Conservation (phyloP, 2,797 vertebrate species). For the Pangasius krempfi region DNA sequence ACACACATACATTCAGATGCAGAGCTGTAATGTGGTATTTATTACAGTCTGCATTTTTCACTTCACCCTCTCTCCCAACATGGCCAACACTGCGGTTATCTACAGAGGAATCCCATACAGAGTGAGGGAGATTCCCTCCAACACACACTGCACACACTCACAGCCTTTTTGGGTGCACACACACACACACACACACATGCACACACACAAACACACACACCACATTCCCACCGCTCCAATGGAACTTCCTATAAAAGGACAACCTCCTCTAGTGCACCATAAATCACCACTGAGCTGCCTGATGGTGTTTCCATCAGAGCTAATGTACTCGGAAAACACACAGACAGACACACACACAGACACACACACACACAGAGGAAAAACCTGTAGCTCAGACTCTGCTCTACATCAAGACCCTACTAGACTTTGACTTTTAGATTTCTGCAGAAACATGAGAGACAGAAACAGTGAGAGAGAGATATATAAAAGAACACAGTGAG, state of each 20-base stretch:
- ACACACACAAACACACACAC: slow-evolving; percentile 10
- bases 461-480: slow-evolving; percentile 14
- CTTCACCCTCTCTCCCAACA: slow-evolving; percentile 67
- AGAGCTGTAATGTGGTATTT: not conserved
- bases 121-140: slow-evolving; percentile 60
- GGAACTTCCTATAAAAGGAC: slow-evolving; percentile 84
- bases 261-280: slow-evolving; percentile 70
- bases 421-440: not conserved
- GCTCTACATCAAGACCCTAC: slow-evolving; percentile 42
- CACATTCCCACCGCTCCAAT: slow-evolving; percentile 62
- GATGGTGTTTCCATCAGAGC: slow-evolving; percentile 35
- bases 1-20: too few relatives aligned
- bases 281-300: slow-evolving; percentile 68
- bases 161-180: slow-evolving; percentile 50
- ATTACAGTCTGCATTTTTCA: slow-evolving; percentile 9
- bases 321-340: slow-evolving; percentile 30
- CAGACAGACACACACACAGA: not conserved
- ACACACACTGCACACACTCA: slow-evolving; percentile 45
- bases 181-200: slow-evolving; percentile 11
- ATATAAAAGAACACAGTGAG: not conserved
- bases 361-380: not conserved
- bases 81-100: slow-evolving; percentile 65
- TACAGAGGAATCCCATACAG: slow-evolving; percentile 64
- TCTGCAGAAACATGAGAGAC: slow-evolving; percentile 2
- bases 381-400: slow-evolving; percentile 37